Conservation (phyloP, 2,113 vertebrate genomes). For the Pheucticus melanocephalus region DNA sequence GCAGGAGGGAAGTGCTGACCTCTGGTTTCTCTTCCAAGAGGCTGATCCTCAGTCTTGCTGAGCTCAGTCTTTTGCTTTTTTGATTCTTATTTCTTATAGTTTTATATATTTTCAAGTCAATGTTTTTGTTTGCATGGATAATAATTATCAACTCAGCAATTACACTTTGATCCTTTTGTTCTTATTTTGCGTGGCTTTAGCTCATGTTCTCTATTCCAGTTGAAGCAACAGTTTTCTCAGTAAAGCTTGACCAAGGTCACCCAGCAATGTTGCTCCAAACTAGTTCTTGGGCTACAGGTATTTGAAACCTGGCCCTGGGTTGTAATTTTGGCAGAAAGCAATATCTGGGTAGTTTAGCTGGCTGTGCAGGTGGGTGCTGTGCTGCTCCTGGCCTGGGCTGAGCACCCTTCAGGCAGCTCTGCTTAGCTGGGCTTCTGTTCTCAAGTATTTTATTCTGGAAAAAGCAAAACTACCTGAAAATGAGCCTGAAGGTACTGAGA, state of each 20-base stretch:
- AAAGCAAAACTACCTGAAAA: neutral
- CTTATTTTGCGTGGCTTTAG: neutral
- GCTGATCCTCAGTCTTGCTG: neutral
- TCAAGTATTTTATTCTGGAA: neutral
- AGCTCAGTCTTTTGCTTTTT: neutral
- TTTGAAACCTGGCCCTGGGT: neutral
- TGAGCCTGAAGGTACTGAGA: neutral
- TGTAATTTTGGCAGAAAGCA: neutral
- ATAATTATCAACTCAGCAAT: neutral
- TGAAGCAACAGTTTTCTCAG: neutral
- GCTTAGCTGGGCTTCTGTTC: neutral
- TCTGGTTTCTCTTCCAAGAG: neutral
- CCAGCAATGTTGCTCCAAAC: neutral
- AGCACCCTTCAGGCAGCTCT: neutral
- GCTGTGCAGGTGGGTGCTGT: neutral
- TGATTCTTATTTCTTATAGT: neutral
- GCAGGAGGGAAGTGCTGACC: neutral
- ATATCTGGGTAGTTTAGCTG: neutral
- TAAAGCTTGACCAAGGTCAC: neutral
- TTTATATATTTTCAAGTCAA: neutral
- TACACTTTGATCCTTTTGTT: neutral
- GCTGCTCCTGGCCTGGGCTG: neutral
- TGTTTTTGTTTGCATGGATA: neutral
- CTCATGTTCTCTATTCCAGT: fast-evolving
- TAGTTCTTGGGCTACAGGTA: neutral